Evolutionary conservation across 2,888 invertebrate genomes (phyloP).

Genomic region (Xestia ashworthii): DNA sequence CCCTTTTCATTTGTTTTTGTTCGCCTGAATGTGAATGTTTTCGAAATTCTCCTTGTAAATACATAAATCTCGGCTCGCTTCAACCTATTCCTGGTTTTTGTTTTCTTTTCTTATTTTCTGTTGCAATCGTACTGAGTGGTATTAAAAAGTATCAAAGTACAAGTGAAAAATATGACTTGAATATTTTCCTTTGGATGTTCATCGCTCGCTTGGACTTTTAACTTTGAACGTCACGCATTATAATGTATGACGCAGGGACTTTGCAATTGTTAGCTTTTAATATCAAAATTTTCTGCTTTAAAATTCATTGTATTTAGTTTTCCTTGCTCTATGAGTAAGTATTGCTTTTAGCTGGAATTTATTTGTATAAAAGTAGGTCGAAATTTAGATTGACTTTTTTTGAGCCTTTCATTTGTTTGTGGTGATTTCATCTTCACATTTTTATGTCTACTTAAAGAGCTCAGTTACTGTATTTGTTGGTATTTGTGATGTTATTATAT

Average conservation of each 20-base stretch:
- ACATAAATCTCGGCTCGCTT: conserved; percentile 60
- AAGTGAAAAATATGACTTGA: conserved; percentile 49
- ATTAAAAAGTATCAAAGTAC: conserved; percentile 46
- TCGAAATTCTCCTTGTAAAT: conserved; percentile 59
- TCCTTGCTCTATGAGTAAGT: conserved; percentile 3
- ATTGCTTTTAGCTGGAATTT: conserved; percentile 21
- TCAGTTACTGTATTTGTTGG: neutral
- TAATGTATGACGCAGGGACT: conserved; percentile 17
- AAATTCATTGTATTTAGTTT: conserved; percentile 37
- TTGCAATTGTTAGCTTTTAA: conserved; percentile 35
- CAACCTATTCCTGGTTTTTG: conserved; percentile 38
- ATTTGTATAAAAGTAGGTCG: conserved; percentile 15
- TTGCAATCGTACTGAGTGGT: conserved; percentile 57
- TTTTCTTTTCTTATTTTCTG: conserved; percentile 46
- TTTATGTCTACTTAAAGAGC: neutral
- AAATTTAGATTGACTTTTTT: conserved; percentile 3
- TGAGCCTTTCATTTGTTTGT: neutral
- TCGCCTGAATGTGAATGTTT: conserved; percentile 54
- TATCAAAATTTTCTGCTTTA: conserved; percentile 39
- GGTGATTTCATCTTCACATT: neutral
- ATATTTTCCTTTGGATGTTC: conserved; percentile 46
- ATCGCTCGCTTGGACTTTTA: conserved; percentile 33
- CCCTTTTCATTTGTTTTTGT: conserved; percentile 64
- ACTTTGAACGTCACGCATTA: conserved; percentile 37
- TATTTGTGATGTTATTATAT: neutral